phyloP scores from a whole-genome alignment of 1,140 invertebrate genomes.

The Dryas iulia region DNA sequence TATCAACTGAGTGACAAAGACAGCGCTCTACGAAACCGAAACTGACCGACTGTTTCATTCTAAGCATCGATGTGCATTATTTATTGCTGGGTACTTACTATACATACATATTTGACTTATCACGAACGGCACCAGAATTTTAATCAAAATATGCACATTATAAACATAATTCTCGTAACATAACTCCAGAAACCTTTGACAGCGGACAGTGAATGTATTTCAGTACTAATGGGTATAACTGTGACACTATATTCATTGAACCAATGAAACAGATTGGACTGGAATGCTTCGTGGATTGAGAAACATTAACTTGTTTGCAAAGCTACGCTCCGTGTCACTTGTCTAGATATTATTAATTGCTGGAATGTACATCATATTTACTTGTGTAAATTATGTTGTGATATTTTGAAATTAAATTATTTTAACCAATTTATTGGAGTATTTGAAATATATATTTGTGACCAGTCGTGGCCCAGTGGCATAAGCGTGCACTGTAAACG shows the following conservation, averaged over 20 bases:
- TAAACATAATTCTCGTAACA: neutral
- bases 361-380: neutral
- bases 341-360: slow-evolving; percentile 7
- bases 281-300: slow-evolving; percentile 25
- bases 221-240: slow-evolving; percentile 17
- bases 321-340: neutral
- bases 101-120: too few species aligned
- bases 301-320: slow-evolving; percentile 14
- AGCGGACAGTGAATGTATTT: neutral
- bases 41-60: too few species aligned
- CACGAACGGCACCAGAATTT: neutral
- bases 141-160: neutral
- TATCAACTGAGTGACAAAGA: too few species aligned
- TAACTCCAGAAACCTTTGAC: neutral
- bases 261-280: slow-evolving; percentile 26
- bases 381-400: too few species aligned
- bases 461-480: too few species aligned
- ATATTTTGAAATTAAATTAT: neutral
- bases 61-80: too few species aligned
- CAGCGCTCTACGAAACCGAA: too few species aligned
- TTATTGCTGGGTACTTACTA: too few species aligned
- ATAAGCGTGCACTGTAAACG: too few species aligned
- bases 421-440: neutral
- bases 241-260: slow-evolving; percentile 31
- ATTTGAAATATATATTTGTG: too few species aligned